phyloP scores from a whole-genome alignment of 2,888 invertebrate species.

The Ceriagrion tenellum region DNA sequence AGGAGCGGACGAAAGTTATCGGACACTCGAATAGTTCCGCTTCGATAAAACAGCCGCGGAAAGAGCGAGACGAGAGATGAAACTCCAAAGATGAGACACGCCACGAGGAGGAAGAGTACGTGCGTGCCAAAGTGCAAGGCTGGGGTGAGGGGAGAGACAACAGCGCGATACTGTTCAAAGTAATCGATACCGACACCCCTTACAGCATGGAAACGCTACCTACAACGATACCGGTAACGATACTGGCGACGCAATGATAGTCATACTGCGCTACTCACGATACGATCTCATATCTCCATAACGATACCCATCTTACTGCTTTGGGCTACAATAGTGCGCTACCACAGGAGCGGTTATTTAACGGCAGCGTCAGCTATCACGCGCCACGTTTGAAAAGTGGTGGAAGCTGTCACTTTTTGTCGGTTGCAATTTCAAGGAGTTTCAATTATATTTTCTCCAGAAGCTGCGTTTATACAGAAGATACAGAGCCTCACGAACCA shows the following conservation, averaged over 20 bases:
- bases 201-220: background rate
- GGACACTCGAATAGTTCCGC: background rate
- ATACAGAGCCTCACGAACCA: too few relatives aligned
- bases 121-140: background rate
- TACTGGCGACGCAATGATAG: background rate
- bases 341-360: too few relatives aligned
- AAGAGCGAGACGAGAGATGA: background rate
- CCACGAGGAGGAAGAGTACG: background rate
- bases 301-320: too few relatives aligned
- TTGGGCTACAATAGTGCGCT: too few relatives aligned
- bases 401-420: too few relatives aligned
- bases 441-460: too few relatives aligned
- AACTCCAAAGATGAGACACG: background rate
- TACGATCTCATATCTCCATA: too few relatives aligned
- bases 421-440: too few relatives aligned
- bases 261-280: too few relatives aligned
- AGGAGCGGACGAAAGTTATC: constrained; percentile 5
- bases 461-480: too few relatives aligned
- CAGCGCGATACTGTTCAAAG: background rate
- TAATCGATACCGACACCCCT: background rate
- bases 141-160: background rate
- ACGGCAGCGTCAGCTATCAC: too few relatives aligned
- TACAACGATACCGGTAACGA: background rate
- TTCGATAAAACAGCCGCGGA: background rate
- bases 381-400: too few relatives aligned